A percentile compares a stretch with the other conserved stretches of the same genome.
Evolutionary conservation across 2,888 invertebrate species (phyloP).

Genomic region (Caradrina clavipalpis): DNA sequence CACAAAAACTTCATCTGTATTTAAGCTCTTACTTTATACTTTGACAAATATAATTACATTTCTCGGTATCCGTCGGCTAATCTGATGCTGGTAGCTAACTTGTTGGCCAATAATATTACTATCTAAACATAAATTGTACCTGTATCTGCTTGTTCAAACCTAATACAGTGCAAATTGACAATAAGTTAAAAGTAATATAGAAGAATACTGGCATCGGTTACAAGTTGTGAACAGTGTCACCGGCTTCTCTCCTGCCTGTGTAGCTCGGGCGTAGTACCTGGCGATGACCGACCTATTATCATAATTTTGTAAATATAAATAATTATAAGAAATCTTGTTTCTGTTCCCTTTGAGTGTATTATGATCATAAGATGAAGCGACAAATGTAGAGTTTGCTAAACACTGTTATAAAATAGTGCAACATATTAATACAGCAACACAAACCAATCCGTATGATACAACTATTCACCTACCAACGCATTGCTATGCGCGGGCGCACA

Average conservation of each 20-base stretch:
- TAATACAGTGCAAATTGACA: not conserved
- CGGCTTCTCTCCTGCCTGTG: no score
- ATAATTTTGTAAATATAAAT: no score
- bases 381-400: not conserved
- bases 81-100: slow-evolving; percentile 36
- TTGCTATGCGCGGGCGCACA: slow-evolving; percentile 59
- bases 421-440: not conserved
- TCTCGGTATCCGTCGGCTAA: slow-evolving; percentile 48
- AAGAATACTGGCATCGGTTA: not conserved
- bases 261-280: no score
- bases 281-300: no score
- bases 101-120: slow-evolving; percentile 25
- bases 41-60: slow-evolving; percentile 49
- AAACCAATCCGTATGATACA: slow-evolving; percentile 25
- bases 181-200: slow-evolving; percentile 4
- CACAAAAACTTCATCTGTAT: slow-evolving; percentile 47
- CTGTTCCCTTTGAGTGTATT: no score
- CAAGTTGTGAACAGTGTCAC: not conserved
- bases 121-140: slow-evolving; percentile 2
- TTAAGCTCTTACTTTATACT: slow-evolving; percentile 45
- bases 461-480: slow-evolving; percentile 29
- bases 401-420: no score
- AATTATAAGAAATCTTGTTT: no score
- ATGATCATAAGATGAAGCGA: no score
- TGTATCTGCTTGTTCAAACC: slow-evolving; percentile 9